A percentile compares a stretch with the other conserved stretches of the same genome.
Evolutionary conservation across 2,888 invertebrate species (phyloP).

Genomic region (Lamellibrachia columna): DNA sequence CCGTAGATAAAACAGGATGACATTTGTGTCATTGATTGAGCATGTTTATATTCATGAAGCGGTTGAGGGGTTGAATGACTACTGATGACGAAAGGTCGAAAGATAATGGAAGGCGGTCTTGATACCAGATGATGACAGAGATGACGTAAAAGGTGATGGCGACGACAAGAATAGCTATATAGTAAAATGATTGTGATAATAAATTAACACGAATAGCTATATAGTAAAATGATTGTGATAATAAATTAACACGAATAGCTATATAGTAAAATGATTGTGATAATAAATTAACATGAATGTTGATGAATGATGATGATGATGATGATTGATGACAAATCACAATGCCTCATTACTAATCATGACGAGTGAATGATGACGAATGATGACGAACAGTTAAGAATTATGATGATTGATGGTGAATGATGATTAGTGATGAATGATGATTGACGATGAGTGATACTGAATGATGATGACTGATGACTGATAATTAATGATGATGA

Average conservation of each 20-base stretch:
- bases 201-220: not conserved
- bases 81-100: not conserved
- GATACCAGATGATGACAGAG: not conserved
- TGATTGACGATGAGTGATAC: too few species aligned
- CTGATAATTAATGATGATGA: not conserved
- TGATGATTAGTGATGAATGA: not conserved
- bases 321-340: not conserved
- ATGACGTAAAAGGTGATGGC: not conserved
- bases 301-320: not conserved
- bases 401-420: not conserved
- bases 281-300: not conserved
- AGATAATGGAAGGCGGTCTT: not conserved
- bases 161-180: not conserved
- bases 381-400: not conserved
- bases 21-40: not conserved
- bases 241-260: not conserved
- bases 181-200: not conserved
- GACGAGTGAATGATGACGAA: not conserved
- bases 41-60: not conserved
- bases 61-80: not conserved
- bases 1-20: not conserved
- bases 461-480: too few species aligned
- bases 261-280: not conserved
- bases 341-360: not conserved
- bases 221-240: not conserved